A percentile compares a stretch with the other conserved stretches of the same genome.
These are phyloP conservation scores for Heliconius cydno DNA, from an alignment of 2,888 invertebrate species.

Conservation along the genomic window DNA sequence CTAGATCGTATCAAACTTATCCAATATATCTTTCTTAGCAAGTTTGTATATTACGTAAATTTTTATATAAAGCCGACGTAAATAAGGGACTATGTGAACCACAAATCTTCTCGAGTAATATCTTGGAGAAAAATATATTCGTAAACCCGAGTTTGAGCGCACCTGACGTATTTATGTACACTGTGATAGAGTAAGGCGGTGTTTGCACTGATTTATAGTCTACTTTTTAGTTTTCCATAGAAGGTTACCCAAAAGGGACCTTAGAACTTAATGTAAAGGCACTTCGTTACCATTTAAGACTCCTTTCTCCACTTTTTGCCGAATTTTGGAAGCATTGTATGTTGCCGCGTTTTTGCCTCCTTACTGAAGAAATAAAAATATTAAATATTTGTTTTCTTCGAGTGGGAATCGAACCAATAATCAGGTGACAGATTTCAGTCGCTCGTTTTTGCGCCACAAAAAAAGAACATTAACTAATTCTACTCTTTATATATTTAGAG, in stretches of 20 bases:
- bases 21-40: conserved; percentile 46
- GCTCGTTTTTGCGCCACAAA: too few species aligned
- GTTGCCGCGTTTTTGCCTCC: too few species aligned
- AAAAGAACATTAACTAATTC: too few species aligned
- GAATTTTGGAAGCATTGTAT: neutral
- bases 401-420: too few species aligned
- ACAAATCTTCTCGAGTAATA: conserved; percentile 69
- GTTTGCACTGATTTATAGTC: conserved; percentile 43
- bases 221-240: neutral
- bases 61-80: conserved; percentile 51
- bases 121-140: conserved; percentile 70
- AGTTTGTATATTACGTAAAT: conserved; percentile 43
- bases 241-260: neutral
- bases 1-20: conserved; percentile 39
- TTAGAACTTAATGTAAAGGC: neutral
- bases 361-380: too few species aligned
- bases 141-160: conserved; percentile 58
- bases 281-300: too few species aligned
- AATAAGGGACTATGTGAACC: conserved; percentile 52
- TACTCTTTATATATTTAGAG: too few species aligned
- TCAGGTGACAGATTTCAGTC: too few species aligned
- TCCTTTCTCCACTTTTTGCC: neutral
- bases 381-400: too few species aligned
- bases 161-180: conserved; percentile 65
- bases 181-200: conserved; percentile 51